Evolutionary conservation across 2,797 vertebrate genomes (phyloP).

Genomic region (Cossypha caffra): DNA sequence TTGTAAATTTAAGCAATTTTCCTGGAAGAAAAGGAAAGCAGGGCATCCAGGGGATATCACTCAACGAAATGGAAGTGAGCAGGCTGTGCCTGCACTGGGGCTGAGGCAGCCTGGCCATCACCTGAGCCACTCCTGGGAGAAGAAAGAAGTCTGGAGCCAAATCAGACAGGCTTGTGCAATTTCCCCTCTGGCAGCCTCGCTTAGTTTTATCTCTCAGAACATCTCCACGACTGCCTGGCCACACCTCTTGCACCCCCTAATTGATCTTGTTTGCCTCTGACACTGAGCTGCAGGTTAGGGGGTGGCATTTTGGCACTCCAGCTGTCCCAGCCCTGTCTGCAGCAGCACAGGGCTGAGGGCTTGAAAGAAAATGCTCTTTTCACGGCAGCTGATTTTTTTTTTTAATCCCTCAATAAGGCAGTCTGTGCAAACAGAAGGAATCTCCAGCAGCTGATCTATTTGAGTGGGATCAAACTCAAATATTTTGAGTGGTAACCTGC

Average conservation of each 20-base stretch:
- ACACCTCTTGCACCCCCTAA: neutral
- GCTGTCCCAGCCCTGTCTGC: rapidly evolving
- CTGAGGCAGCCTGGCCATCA: neutral
- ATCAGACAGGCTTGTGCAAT: neutral
- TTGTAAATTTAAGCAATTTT: neutral
- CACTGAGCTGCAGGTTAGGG: neutral
- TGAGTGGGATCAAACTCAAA: neutral
- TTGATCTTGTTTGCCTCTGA: neutral
- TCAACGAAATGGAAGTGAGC: neutral
- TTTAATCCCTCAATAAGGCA: neutral
- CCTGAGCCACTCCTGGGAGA: neutral
- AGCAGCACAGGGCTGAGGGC: neutral
- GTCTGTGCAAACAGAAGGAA: neutral
- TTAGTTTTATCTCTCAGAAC: neutral
- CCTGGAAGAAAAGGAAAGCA: neutral
- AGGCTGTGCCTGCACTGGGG: rapidly evolving
- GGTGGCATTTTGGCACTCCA: neutral
- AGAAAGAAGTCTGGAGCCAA: neutral
- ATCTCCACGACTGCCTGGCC: neutral
- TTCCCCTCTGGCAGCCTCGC: neutral
- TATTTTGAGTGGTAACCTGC: neutral
- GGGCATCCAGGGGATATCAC: neutral
- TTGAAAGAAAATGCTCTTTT: neutral
- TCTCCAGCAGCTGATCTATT: neutral
- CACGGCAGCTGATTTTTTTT: rapidly evolving